These are phyloP conservation scores for Brachionichthys hirsutus DNA, from an alignment of 2,113 vertebrate species.

Conservation along the genomic window DNA sequence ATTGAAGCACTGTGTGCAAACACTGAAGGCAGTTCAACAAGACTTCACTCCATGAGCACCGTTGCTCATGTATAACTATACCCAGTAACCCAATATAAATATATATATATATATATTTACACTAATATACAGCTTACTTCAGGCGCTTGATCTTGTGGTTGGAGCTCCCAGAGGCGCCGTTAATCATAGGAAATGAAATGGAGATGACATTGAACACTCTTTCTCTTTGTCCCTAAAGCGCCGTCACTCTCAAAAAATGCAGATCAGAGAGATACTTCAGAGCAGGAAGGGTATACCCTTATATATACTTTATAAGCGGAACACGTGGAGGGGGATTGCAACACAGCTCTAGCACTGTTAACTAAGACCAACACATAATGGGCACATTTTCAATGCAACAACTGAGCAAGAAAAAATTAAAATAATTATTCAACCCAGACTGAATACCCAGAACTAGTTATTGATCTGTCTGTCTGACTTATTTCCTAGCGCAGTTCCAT, in stretches of 20 bases:
- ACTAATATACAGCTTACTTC: too few species aligned
- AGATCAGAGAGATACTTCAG: slow-evolving; percentile 23
- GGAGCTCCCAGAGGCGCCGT: slow-evolving; percentile 48
- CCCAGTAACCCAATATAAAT: slow-evolving; percentile 27
- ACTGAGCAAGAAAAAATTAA: neutral
- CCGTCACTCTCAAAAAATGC: slow-evolving; percentile 12
- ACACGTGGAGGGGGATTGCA: neutral
- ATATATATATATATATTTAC: slow-evolving; percentile 4
- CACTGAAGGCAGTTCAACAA: slow-evolving; percentile 31
- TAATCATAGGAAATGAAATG: slow-evolving; percentile 68
- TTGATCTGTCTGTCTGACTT: slow-evolving; percentile 49
- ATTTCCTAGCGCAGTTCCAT: slow-evolving; percentile 51
- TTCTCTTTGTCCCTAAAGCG: too few species aligned
- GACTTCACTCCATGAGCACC: slow-evolving; percentile 37
- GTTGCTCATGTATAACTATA: slow-evolving; percentile 50
- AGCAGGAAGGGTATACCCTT: slow-evolving; percentile 15
- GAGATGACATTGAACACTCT: slow-evolving; percentile 63
- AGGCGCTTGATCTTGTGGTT: slow-evolving; percentile 52
- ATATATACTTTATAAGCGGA: too few species aligned
- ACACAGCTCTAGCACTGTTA: slow-evolving; percentile 28
- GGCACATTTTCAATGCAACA: slow-evolving; percentile 31
- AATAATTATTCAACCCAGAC: slow-evolving; percentile 57
- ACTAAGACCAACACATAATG: slow-evolving; percentile 38
- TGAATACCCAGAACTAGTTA: slow-evolving; percentile 63
- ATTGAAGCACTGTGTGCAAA: too few species aligned